Percentiles rank a stretch among this genome's conserved stretches.
Evolutionary conservation across 2,888 invertebrate genomes (phyloP).

Genomic region (Alloscopus bannaensis): DNA sequence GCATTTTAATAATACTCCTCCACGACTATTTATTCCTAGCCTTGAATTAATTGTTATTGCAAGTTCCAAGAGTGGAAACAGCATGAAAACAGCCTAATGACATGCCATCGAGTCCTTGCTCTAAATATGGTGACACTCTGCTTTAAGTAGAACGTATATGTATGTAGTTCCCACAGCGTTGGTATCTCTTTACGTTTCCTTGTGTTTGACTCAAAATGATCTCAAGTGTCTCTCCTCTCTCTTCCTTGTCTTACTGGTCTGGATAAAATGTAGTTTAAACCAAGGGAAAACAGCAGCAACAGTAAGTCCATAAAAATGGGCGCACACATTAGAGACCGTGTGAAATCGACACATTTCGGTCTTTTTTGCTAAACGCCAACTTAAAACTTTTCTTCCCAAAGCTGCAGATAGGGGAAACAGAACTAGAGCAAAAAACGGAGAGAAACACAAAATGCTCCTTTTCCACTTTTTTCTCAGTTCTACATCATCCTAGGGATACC

Average conservation of each 20-base stretch:
- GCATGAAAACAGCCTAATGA: slow-evolving; percentile 2
- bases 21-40: slow-evolving; percentile 14
- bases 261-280: slow-evolving; percentile 1
- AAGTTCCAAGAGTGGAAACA: background rate
- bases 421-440: background rate
- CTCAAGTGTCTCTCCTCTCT: background rate
- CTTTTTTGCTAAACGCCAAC: background rate
- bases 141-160: too few relatives aligned
- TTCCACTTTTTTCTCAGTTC: too few relatives aligned
- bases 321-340: slow-evolving; percentile 12
- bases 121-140: too few relatives aligned
- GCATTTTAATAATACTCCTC: slow-evolving; percentile 2
- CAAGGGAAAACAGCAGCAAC: background rate
- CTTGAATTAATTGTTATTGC: slow-evolving; percentile 56
- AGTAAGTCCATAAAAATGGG: slow-evolving; percentile 8
- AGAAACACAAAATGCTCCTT: too few relatives aligned
- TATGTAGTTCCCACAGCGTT: too few relatives aligned
- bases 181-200: too few relatives aligned
- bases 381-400: slow-evolving; percentile 23
- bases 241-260: background rate
- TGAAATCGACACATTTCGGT: slow-evolving; percentile 13
- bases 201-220: background rate
- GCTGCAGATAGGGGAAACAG: background rate
- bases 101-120: too few relatives aligned
- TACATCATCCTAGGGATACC: too few relatives aligned